Evolutionary conservation across 2,797 vertebrate species (phyloP), one percentile per base, ranked within the genome.

Genomic region (Silurus lanzhouensis): DNA sequence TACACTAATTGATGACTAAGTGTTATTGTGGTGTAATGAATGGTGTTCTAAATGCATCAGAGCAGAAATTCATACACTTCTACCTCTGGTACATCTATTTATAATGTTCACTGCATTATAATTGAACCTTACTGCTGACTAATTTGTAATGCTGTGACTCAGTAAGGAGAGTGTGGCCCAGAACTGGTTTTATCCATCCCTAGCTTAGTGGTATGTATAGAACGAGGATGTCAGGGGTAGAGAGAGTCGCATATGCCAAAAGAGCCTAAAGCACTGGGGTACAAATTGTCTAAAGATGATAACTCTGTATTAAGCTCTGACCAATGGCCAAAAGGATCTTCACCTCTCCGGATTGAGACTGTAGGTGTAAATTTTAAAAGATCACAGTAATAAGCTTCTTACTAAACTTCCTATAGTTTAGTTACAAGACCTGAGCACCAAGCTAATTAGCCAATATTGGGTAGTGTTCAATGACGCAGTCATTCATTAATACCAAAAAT

Each of bases 1-100:
- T 57, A 70, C 12, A 15, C 66, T 82, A 82, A 81, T 66, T 27
- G 78, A 81, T 81, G 58, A 79, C 76, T 22, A 31, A 63, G 76
- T 79, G 58, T 63, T 61, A 20, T 44, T 46, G 46, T 27, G 61
- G n/a, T 81, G 15, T 81, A 27, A 82, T 57, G 25, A 82, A 82
- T 14, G 8, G 66, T 57, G 48, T 10, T 70, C 52, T 70, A 5
- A 81, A 61, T 63, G 27, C 22, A 64, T 46, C 38, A 79, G 77
- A 82, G 66, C 66, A 70, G 66, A 82, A 70, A 82, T n/a, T 9
- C 27, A 70, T 22, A 38, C 20, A 70, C 12, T 57, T 68, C 38
- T 67, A 81, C 80, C 25, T 55, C 64, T 31, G 25, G 9, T 19
- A 27, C 14, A 10, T 67, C 79, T 67, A 52, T 67, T 67, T 67